Evolutionary conservation across 2,888 invertebrate species (phyloP).

Genomic region (Dermolepida albohirtum): DNA sequence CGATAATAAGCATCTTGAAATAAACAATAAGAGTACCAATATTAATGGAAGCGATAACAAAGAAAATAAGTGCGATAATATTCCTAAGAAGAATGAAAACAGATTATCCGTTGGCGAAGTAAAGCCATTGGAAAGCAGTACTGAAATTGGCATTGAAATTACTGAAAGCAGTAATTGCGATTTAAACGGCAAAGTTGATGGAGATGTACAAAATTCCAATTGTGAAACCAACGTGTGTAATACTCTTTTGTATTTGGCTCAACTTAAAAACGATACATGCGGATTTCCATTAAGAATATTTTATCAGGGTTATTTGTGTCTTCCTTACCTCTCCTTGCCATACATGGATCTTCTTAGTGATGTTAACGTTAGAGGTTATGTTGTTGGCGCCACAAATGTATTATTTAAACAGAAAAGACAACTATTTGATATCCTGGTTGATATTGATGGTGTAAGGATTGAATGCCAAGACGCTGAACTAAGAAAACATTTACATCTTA

Average conservation of each 20-base stretch:
- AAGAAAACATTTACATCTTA: conserved; percentile 85
- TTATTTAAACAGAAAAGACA: conserved; percentile 95
- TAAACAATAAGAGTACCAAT: conserved; percentile 39
- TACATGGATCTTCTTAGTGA: conserved; percentile 93
- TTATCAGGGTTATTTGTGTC: conserved; percentile 90
- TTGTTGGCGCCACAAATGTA: conserved; percentile 99
- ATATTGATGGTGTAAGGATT: conserved; percentile 87
- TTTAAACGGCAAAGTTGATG: conserved; percentile 56
- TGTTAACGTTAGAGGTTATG: conserved; percentile 85
- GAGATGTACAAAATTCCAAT: conserved; percentile 76
- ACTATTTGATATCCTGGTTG: conserved; percentile 91
- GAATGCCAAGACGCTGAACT: conserved; percentile 84
- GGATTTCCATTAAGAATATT: conserved; percentile 91
- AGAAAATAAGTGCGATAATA: conserved; percentile 52
- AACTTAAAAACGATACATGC: conserved; percentile 78
- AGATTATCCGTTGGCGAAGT: conserved; percentile 30
- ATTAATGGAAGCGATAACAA: conserved; percentile 39
- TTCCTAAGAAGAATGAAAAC: conserved; percentile 43
- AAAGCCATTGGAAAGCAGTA: conserved; percentile 35
- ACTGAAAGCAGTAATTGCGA: conserved; percentile 61
- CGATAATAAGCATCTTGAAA: conserved; percentile 2
- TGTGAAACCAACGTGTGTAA: conserved; percentile 71
- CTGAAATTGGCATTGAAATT: conserved; percentile 61
- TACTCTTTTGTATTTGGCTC: conserved; percentile 73
- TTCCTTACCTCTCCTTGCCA: conserved; percentile 95